A percentile compares a stretch with the other conserved stretches of the same genome.
phyloP scores from a whole-genome alignment of 2,797 vertebrate species.

The Erethizon dorsatum region DNA sequence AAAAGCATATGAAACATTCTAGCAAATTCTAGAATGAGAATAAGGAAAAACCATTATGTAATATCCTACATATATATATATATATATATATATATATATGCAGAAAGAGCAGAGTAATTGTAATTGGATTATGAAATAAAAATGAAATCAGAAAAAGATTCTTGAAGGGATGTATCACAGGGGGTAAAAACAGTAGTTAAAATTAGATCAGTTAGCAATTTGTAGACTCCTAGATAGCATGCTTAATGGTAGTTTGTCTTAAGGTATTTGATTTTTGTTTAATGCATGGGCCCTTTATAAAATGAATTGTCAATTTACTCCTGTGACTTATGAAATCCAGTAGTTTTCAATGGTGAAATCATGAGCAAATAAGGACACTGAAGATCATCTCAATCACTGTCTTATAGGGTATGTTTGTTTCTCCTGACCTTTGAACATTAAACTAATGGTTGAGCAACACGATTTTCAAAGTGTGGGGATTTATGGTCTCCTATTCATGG shows the following conservation, averaged over 20 bases:
- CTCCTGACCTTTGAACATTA: conserved; percentile 69
- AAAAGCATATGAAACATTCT: not conserved
- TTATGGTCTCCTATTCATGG: not conserved
- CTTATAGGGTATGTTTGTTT: conserved; percentile 12
- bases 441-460: conserved; percentile 17
- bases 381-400: conserved; percentile 66
- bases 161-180: conserved; percentile 1
- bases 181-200: conserved; percentile 4
- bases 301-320: conserved; percentile 35
- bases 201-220: conserved; percentile 27
- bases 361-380: conserved; percentile 13
- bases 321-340: conserved; percentile 52
- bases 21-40: conserved; percentile 35
- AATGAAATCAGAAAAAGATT: conserved; percentile 67
- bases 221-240: not conserved
- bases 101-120: conserved; percentile 12
- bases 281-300: not conserved
- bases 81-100: too few relatives aligned
- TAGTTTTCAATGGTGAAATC: conserved; percentile 45
- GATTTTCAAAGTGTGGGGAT: conserved; percentile 15
- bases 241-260: not conserved
- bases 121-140: conserved; percentile 58
- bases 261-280: conserved; percentile 3
- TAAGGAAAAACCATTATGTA: not conserved
- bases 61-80: not conserved